Percentiles rank a stretch among this genome's conserved stretches.
Conservation (phyloP, 1,140 invertebrate species). For the Heliconius nattereri region DNA sequence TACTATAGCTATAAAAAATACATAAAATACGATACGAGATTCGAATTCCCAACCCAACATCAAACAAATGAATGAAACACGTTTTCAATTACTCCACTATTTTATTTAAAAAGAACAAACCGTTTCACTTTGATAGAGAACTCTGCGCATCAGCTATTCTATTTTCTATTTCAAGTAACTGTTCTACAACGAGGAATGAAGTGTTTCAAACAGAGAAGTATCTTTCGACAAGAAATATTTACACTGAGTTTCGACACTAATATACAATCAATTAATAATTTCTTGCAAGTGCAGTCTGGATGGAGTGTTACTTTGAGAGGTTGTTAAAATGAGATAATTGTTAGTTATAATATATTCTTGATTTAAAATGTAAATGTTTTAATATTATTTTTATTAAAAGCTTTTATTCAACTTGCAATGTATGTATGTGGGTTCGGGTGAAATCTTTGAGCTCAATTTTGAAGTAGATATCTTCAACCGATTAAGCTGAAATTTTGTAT, state of each 20-base stretch:
- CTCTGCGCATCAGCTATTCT: conserved; percentile 9
- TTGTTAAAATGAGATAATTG: not conserved
- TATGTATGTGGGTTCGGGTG: too few species aligned
- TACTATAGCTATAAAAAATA: not conserved
- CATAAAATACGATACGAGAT: not conserved
- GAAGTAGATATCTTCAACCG: too few species aligned
- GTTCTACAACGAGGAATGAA: conserved; percentile 8
- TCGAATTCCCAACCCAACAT: not conserved
- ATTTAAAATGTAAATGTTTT: not conserved
- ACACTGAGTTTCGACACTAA: conserved; percentile 4
- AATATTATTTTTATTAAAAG: too few species aligned
- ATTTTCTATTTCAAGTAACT: conserved; percentile 18
- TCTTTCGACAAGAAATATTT: not conserved
- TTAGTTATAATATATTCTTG: not conserved
- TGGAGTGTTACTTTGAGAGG: not conserved
- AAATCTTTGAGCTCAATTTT: too few species aligned
- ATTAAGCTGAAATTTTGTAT: too few species aligned
- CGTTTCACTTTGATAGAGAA: not conserved
- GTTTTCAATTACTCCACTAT: not conserved
- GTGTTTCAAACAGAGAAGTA: conserved; percentile 1
- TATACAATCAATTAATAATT: conserved; percentile 15
- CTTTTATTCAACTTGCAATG: too few species aligned
- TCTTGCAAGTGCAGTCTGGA: not conserved
- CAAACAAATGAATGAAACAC: not conserved
- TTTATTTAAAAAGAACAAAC: not conserved